These are phyloP conservation scores for Ammodytes marinus DNA, from an alignment of 2,113 vertebrate genomes.

Conservation along the genomic window DNA sequence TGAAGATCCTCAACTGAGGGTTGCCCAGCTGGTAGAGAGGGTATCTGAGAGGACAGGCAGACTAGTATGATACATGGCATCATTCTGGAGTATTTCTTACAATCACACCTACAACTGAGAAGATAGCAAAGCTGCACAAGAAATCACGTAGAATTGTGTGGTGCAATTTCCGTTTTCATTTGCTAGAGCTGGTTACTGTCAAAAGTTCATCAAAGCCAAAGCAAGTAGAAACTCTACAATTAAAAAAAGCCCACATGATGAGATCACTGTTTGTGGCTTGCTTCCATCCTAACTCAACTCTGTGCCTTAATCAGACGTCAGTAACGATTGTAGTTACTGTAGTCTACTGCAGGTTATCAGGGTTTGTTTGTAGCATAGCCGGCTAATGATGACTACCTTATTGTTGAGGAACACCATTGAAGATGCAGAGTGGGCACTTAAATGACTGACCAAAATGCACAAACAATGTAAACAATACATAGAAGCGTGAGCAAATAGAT, in stretches of 20 bases:
- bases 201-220: background rate
- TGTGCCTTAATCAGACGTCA: background rate
- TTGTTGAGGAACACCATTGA: accelerated
- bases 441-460: background rate
- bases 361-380: constrained; percentile 64
- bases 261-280: constrained; percentile 6
- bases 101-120: background rate
- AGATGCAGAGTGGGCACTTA: background rate
- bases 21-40: constrained; percentile 93
- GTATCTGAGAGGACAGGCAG: constrained; percentile 82
- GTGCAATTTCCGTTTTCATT: background rate
- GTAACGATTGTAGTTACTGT: background rate
- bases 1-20: constrained; percentile 94
- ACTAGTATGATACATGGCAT: background rate
- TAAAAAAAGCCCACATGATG: constrained; percentile 15
- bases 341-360: background rate
- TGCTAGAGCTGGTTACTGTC: background rate
- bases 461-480: background rate
- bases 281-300: background rate
- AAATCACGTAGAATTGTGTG: background rate
- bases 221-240: background rate
- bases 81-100: background rate
- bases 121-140: background rate
- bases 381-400: background rate
- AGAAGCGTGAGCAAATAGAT: background rate